These are phyloP conservation scores for Rhagonycha lutea DNA, from an alignment of 2,888 invertebrate species.

Conservation along the genomic window DNA sequence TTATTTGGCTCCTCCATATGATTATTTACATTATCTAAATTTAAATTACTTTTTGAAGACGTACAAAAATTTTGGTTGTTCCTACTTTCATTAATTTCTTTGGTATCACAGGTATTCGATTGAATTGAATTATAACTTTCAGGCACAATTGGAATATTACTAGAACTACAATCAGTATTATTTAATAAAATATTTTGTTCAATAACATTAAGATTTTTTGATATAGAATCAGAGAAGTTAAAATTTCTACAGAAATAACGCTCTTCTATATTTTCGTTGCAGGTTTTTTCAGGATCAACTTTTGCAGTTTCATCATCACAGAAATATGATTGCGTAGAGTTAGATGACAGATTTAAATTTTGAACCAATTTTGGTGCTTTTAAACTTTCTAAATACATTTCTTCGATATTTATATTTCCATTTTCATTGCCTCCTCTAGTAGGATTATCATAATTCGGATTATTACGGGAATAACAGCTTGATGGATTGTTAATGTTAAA, in stretches of 20 bases:
- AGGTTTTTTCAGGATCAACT: neutral
- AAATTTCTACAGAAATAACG: neutral
- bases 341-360: slow-evolving; percentile 26
- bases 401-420: neutral
- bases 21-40: neutral
- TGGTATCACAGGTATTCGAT: slow-evolving; percentile 2
- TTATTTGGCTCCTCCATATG: neutral
- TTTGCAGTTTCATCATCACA: neutral
- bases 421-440: neutral
- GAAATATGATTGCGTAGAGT: neutral
- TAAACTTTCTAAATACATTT: slow-evolving; percentile 36
- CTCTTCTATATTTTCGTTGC: neutral
- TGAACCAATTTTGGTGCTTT: slow-evolving; percentile 52
- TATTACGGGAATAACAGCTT: neutral
- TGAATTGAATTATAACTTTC: slow-evolving; percentile 18
- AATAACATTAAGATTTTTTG: neutral
- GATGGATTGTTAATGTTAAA: slow-evolving; percentile 3
- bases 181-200: neutral
- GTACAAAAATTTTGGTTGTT: neutral
- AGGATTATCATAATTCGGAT: neutral
- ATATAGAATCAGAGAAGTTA: neutral
- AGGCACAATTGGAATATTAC: neutral
- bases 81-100: neutral
- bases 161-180: neutral
- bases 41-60: neutral